Percentiles rank a stretch among this genome's conserved stretches.
phyloP scores from a whole-genome alignment of 2,113 vertebrate genomes.

The Columbina picui region DNA sequence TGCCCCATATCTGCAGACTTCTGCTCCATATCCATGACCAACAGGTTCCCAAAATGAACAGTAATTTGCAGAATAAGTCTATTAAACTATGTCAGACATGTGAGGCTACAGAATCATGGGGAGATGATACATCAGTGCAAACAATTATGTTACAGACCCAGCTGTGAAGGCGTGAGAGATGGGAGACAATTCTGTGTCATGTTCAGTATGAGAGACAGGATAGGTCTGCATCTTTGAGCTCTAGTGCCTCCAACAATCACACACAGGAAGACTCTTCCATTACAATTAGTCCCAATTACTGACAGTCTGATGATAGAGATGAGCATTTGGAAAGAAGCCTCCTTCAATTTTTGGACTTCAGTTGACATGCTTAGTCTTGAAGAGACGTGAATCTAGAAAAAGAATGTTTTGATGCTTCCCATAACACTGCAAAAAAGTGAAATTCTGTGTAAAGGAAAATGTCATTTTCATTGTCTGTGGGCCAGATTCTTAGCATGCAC shows the following conservation, averaged over 20 bases:
- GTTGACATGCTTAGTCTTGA: not conserved
- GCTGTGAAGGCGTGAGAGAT: not conserved
- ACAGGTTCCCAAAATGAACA: not conserved
- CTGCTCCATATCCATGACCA: rapidly evolving
- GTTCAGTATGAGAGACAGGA: not conserved
- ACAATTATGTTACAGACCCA: not conserved
- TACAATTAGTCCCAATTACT: not conserved
- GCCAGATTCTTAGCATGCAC: not conserved
- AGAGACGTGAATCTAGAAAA: not conserved
- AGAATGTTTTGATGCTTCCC: not conserved
- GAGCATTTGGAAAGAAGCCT: not conserved
- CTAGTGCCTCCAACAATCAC: not conserved
- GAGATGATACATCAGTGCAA: not conserved
- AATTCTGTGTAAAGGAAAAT: not conserved
- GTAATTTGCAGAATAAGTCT: not conserved
- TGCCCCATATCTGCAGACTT: not conserved
- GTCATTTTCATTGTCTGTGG: not conserved
- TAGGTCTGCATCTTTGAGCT: not conserved
- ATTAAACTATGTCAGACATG: not conserved
- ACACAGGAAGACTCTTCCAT: not conserved
- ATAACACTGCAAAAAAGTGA: not conserved
- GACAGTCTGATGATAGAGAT: not conserved
- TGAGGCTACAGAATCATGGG: not conserved
- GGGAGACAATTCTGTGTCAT: not conserved
- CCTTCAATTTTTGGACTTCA: not conserved